Base-by-base conservation (phyloP, 2,113 vertebrate species). In the Psittacula cyanocephala region DNA sequence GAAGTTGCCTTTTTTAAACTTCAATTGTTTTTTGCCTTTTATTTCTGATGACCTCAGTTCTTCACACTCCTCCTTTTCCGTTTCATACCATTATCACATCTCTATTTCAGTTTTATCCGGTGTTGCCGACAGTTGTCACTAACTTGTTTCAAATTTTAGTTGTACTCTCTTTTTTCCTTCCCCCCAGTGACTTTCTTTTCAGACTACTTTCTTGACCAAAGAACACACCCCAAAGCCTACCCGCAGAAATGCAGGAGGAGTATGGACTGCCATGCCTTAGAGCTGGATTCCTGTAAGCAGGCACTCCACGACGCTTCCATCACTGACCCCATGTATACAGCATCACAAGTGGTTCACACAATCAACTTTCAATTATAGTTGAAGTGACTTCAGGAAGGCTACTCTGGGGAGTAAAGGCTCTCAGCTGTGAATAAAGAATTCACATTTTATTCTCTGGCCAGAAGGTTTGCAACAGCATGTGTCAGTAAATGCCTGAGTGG, bases 251-350 rank as follows among this genome's bases (percentile, higher is more conserved):
- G 43, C 46, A 44, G 18, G 52, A 64, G 16, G 52, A 64, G 16
- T 15, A 11, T 28, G 55, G 67, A 24, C 28, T 29, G 47, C 69
- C 24, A 77, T 37, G 55, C 44, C 90, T 47, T 17, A 8, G 49
- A 11, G 6, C 29, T 23, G 43, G 31, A 12, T 35, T 50, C 53
- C 74, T n/a, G 23, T 19, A 35, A 63, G 47, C 44, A 77, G n/a
- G 43, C 39, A 1, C 11, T 82, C 35, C 0, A 1, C 0, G 2
- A 2, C 2, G 0, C 28, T 50, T 22, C 1, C 0, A 25, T 59
- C 81, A 7, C 85, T 5, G 35, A 27, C 43, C 29, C 29, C 47
- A 27, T 46, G 63, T 72, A 4, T 53, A 11, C 3, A 1, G 24
- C 25, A 8, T 80, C 67, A 17, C 46, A 4, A 0, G 37, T 31